Evolutionary conservation across 2,113 vertebrate genomes (phyloP).

Genomic region (Odocoileus hemionus): DNA sequence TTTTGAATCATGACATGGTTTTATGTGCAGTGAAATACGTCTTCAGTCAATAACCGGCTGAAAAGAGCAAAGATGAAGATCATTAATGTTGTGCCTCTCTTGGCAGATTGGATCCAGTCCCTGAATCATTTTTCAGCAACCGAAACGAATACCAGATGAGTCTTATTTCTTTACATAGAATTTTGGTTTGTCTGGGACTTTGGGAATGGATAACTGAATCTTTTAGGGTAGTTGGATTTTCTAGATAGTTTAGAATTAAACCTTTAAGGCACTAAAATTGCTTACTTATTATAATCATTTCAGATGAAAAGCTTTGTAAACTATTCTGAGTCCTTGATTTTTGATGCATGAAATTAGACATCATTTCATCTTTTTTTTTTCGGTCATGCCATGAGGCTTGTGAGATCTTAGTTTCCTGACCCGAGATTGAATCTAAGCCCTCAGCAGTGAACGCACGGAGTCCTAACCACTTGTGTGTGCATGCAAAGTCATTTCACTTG

Average conservation of each 20-base stretch:
- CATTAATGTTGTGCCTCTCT: not conserved
- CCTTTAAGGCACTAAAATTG: not conserved
- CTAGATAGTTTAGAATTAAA: not conserved
- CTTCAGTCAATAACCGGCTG: not conserved
- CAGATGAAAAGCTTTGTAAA: not conserved
- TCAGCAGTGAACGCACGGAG: not conserved
- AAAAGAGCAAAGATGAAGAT: not conserved
- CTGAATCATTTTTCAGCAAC: not conserved
- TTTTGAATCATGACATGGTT: not conserved
- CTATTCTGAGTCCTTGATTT: not conserved
- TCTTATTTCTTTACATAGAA: not conserved
- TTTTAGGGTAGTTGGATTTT: not conserved
- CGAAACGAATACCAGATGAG: not conserved
- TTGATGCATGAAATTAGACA: not conserved
- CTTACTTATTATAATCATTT: not conserved
- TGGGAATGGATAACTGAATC: not conserved
- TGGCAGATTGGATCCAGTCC: not conserved
- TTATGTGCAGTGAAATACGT: not conserved
- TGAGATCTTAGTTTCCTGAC: not conserved
- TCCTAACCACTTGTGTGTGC: not conserved
- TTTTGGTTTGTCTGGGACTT: not conserved
- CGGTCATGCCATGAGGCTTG: rapidly evolving
- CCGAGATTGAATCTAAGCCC: not conserved
- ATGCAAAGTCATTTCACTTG: not conserved
- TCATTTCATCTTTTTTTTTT: not conserved